Evolutionary conservation across 1,140 invertebrate genomes (phyloP), one percentile per base, ranked within the genome.

Genomic region (Bombus huntii): DNA sequence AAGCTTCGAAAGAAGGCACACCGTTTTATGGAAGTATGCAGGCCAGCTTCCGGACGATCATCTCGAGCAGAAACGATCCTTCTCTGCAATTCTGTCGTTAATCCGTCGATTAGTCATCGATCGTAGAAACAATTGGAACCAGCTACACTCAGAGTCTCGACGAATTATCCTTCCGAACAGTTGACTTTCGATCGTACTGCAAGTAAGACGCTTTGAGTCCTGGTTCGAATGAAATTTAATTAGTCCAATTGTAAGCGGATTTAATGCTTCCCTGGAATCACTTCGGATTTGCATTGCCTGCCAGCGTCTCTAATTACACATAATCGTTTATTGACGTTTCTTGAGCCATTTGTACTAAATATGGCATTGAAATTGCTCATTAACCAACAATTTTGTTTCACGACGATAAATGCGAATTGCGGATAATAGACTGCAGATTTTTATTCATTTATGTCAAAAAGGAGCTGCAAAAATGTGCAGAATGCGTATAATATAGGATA

Each of bases 21-120:
- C 57, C 42, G 37, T 70, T 78, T 83, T 75, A 65, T 47, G 71
- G 57, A 74, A 82, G 65, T 39, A 73, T 25, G 12, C n/a, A 22
- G 25, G n/a, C 12, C 66, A 34, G 15, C 34, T 70, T 70, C 81
- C n/a, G 71, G 25, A 53, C 47, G 18, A 53, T 53, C 47, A 53
- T 53, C 47, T 53, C 18, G 18, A 53, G 18, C 70, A 53, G 68
- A 76, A 81, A 68, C 66, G 75, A 83, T 37, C 57, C 66, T 44
- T 79, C 57, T 31, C n/a, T n/a, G 13, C 70, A 15, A 34, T 70
- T 75, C 47, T 22, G 53, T 44, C 44, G 39, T 65, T 79, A 80
- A 79, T 71, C 74, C 68, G 83, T 81, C 86, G 83, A 88, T 88
- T 88, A 85, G 86, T 74, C 86, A 62, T 34, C 68, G 57, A 31